Conservation (phyloP, 2,113 vertebrate genomes). For the Dasyurus viverrinus region DNA sequence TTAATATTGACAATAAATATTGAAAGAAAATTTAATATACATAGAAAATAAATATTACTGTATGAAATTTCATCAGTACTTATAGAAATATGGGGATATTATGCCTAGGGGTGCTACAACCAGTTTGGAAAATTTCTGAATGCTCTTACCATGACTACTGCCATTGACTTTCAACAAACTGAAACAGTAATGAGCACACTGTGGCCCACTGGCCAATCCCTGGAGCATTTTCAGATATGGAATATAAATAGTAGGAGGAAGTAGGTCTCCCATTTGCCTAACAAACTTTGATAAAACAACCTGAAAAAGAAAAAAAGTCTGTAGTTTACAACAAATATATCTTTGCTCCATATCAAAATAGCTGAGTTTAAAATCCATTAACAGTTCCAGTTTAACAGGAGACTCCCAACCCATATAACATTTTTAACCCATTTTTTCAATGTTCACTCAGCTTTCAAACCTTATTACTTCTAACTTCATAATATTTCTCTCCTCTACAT, state of each 20-base stretch:
- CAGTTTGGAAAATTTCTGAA: not conserved
- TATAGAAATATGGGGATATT: not conserved
- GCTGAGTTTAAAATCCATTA: slow-evolving; percentile 62
- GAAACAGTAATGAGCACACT: slow-evolving; percentile 98
- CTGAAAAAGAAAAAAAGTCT: slow-evolving; percentile 82
- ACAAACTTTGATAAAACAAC: slow-evolving; percentile 99
- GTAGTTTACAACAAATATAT: slow-evolving; percentile 36
- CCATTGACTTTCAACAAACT: slow-evolving; percentile 98
- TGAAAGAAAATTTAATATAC: not conserved
- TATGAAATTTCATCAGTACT: not conserved
- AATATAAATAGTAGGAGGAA: slow-evolving; percentile 96
- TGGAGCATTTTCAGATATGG: slow-evolving; percentile 96
- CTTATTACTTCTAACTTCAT: not conserved
- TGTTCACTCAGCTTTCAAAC: not conserved
- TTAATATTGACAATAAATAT: not conserved
- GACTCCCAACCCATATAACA: not conserved
- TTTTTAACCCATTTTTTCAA: not conserved
- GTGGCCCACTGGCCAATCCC: slow-evolving; percentile 94
- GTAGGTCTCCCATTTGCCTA: slow-evolving; percentile 97
- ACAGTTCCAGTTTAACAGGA: slow-evolving; percentile 37
- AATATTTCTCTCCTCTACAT: not conserved
- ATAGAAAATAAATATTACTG: not conserved
- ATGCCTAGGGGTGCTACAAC: not conserved
- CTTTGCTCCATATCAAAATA: slow-evolving; percentile 10
- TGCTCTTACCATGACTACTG: slow-evolving; percentile 92